A percentile compares a stretch with the other conserved stretches of the same genome.
Conservation (phyloP, 2,797 vertebrate genomes). For the Phoxinus dragarum region DNA sequence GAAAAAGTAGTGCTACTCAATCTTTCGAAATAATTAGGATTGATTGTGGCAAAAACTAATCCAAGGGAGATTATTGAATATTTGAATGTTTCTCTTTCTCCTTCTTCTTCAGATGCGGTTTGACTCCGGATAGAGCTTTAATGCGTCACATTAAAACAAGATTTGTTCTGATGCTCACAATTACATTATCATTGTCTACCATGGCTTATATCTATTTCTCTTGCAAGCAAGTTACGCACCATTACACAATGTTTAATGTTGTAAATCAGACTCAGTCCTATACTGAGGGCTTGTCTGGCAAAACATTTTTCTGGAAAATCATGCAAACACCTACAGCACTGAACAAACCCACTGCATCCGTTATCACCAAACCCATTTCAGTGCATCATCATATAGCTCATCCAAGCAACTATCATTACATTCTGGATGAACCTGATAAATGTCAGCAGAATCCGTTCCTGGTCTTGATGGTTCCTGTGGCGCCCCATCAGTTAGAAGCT, state of each 20-base stretch:
- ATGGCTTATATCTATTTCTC: not conserved
- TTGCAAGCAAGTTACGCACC: not conserved
- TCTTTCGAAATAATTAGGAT: not conserved
- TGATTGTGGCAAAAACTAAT: not conserved
- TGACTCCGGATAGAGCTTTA: not conserved
- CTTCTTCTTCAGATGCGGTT: not conserved
- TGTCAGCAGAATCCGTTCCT: slow-evolving; percentile 74
- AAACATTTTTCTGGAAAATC: not conserved
- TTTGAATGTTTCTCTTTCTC: not conserved
- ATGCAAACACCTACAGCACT: not conserved
- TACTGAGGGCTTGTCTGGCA: not conserved
- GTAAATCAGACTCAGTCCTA: not conserved
- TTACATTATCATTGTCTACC: not conserved
- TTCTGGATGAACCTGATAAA: slow-evolving; percentile 70
- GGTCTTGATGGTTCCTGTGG: slow-evolving; percentile 76
- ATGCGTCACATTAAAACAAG: not conserved
- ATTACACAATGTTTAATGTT: not conserved
- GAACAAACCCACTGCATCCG: not conserved
- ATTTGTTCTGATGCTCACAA: not conserved
- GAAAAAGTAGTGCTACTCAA: not conserved
- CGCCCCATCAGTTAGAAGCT: slow-evolving; percentile 21
- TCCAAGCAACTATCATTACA: slow-evolving; percentile 73
- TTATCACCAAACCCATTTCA: not conserved
- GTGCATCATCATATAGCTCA: slow-evolving; percentile 62
- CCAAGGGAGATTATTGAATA: not conserved